Base-by-base conservation (phyloP, 1,140 invertebrate genomes). In the Saccostrea cuccullata region DNA sequence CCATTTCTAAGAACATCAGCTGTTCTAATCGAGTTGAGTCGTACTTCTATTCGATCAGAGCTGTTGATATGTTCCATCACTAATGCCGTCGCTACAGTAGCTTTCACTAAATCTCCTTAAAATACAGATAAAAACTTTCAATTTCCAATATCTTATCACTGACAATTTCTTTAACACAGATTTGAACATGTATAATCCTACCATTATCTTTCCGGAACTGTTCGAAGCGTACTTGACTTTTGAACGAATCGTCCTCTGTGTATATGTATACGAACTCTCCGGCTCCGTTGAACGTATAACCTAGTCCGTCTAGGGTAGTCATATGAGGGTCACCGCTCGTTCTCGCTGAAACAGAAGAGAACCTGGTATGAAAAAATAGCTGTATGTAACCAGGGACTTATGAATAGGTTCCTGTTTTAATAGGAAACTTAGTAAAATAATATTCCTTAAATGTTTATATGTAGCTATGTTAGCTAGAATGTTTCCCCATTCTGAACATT, bases 251-350 rank as follows among this genome's bases (percentile, higher is more conserved):
- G 17, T 83, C 23, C 8, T 11, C 23, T 11, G 36, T 23, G 20
- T 47, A 85, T 17, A 91, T 9, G 26, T 88, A 60, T 6, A 30
- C 56, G 26, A 88, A 92, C 77, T 92, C 91, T 15, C 91, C 91
- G 55, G 56, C 84, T 70, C 91, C 91, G 87, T 92, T 92, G 23
- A 92, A 92, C 36, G 90, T 92, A 84, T 91, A 92, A 6, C 64
- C 17, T 4, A 88, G 64, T n/a, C 89, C 89, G 84, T 92, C 91
- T 9, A 91, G 82, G 8, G 91, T 91, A 15, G 58, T 86, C 17
- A 91, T 84, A 85, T 92, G 91, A 6, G 89, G 90, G 60, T 91
- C 90, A 23, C 91, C 91, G 73, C 55, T 47, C 1, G 77, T 55
- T 17, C 73, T 55, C 13, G 86, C 89, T 90, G 23, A 55, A 87